Percentiles rank a stretch among this genome's conserved stretches.
Evolutionary conservation across 2,797 vertebrate genomes (phyloP).

Genomic region (Malacoctenus gilli): DNA sequence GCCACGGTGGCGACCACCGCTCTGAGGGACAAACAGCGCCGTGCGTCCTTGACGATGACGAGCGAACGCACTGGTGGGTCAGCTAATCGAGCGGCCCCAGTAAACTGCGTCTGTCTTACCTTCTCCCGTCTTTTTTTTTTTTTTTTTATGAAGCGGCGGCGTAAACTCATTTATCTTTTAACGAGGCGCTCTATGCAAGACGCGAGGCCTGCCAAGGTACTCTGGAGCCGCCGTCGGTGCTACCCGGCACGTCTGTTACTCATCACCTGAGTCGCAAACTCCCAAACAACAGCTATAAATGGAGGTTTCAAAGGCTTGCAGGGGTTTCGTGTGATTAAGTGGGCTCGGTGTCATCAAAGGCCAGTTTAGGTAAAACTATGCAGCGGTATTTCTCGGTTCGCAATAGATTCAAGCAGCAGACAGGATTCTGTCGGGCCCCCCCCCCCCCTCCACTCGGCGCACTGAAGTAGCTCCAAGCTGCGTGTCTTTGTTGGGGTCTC

Average conservation of each 20-base stretch:
- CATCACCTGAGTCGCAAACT: slow-evolving; percentile 65
- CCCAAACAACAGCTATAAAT: slow-evolving; percentile 62
- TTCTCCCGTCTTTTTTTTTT: slow-evolving; percentile 40
- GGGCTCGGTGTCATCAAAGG: slow-evolving; percentile 22
- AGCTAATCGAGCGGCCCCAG: slow-evolving; percentile 66
- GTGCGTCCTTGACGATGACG: slow-evolving; percentile 69
- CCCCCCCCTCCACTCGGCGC: no score
- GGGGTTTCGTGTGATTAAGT: slow-evolving; percentile 41
- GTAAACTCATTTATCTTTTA: slow-evolving; percentile 74
- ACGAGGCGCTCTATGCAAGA: slow-evolving; percentile 70
- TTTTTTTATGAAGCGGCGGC: slow-evolving; percentile 62
- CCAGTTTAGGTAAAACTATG: slow-evolving; percentile 9
- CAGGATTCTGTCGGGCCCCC: no score
- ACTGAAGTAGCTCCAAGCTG: slow-evolving; percentile 1
- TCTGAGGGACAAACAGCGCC: slow-evolving; percentile 47
- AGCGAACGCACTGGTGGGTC: slow-evolving; percentile 43
- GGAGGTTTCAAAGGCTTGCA: slow-evolving; percentile 7
- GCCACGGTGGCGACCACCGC: slow-evolving; percentile 44
- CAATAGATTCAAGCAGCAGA: no score
- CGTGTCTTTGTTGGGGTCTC: background rate
- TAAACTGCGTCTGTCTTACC: slow-evolving; percentile 64
- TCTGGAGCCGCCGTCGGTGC: slow-evolving; percentile 58
- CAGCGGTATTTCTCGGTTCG: no score
- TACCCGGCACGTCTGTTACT: slow-evolving; percentile 47
- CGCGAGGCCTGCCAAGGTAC: slow-evolving; percentile 47